These are phyloP conservation scores for Mycetomoellerius zeteki DNA, from an alignment of 1,140 invertebrate genomes.

Conservation along the genomic window DNA sequence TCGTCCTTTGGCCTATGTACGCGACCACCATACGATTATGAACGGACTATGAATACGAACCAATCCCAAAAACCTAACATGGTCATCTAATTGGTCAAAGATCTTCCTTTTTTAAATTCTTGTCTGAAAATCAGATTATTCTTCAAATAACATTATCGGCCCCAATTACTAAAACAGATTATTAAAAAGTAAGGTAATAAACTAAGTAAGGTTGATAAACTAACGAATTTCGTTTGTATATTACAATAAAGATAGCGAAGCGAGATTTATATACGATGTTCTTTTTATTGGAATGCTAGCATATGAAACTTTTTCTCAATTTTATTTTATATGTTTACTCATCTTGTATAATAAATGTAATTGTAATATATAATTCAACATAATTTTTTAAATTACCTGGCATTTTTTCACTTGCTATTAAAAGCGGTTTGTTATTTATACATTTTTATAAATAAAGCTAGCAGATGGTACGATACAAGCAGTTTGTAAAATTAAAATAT, in stretches of 20 bases:
- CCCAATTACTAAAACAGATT: background rate
- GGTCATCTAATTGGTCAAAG: background rate
- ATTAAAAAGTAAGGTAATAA: background rate
- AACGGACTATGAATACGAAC: slow-evolving; percentile 7
- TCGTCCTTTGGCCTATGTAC: slow-evolving; percentile 40
- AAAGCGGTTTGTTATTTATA: background rate
- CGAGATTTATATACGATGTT: background rate
- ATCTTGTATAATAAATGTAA: background rate
- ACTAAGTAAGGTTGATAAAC: background rate
- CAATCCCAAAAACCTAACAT: background rate
- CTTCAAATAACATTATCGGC: background rate
- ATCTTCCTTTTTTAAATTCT: background rate
- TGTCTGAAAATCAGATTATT: background rate
- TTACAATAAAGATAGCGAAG: background rate
- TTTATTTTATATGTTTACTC: background rate
- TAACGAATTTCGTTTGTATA: background rate
- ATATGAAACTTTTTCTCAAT: background rate
- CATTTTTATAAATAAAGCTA: background rate
- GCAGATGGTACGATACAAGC: background rate
- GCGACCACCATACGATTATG: slow-evolving; percentile 50
- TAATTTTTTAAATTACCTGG: background rate
- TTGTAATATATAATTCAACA: background rate
- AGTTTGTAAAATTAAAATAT: background rate
- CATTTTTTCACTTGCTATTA: background rate
- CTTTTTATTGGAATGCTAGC: background rate